Evolutionary conservation across 1,140 invertebrate species (phyloP), one percentile per base, ranked within the genome.

Genomic region (Diachasmimorpha longicaudata): DNA sequence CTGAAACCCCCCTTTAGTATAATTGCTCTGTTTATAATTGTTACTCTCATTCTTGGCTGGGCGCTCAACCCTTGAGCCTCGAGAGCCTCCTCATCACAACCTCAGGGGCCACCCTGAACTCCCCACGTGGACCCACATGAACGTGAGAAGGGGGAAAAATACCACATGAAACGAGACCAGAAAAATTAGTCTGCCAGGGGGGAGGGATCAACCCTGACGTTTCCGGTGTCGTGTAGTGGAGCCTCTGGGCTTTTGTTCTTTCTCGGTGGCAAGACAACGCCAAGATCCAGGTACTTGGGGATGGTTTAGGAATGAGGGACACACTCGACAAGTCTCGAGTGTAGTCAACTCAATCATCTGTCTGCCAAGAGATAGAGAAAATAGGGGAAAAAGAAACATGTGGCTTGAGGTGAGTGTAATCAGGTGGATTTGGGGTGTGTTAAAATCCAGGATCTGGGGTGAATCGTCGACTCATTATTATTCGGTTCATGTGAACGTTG

Each of bases 21-120:
- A 71, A 71, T 71, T 71, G 70, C 44, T 52, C 39, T 71, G 44
- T 71, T 71, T 70, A 70, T 70, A 70, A 70, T 70, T 71, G 70
- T 71, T 31, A n/a, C 23, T 23, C 70, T 71, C 70, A 39, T 52
- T 70, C 44, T 13, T 48, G 10, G 4, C 48, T 19, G 1, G n/a
- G 3, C 11, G 10, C 16, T 58, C 52, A 58, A 3, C 23, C 58
- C 23, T n/a, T 63, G 14, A 25, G 5, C 10, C 21, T 63, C 16
- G 23, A 63, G 58, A 31, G 10, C 11, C 23, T 63, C 23, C 21
- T 63, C 9, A 6, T 31, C 2, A 6, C 52, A 58, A 21, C 52
- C 52, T 9, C 52, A 58, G 19, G 52, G 19, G 52, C 19, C n/a
- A 58, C 1, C 14, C 52, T 14, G 4, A 23, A n/a, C 21, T 25